Base-by-base conservation (phyloP, 2,113 vertebrate species). In the Xiphophorus maculatus region DNA sequence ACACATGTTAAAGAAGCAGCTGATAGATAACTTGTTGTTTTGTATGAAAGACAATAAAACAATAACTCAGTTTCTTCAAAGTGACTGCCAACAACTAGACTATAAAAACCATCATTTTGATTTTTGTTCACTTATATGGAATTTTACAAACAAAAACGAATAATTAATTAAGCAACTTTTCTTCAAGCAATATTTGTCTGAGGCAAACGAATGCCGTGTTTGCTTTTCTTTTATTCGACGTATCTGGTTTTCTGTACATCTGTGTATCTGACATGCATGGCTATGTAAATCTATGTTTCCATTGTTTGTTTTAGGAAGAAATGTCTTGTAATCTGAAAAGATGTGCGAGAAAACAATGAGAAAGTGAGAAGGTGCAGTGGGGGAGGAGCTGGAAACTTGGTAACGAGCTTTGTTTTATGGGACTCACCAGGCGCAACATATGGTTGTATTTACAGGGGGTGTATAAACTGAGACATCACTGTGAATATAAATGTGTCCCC, bases 361-460 rank as follows among this genome's bases (percentile, higher is more conserved):
- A 62, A 28, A 27, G 72, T 19, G 27, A 17, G 17, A 68, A 71
- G 60, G 17, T 1, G 15, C 14, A 66, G n/a, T 66, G 72, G 4
- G 68, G 29, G n/a, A 17, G 25, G 17, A 63, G 25, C 51, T 71
- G 72, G 5, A 66, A 27, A 77, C 66, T 62, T 86, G 88, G 87
- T 88, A 89, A 91, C 65, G 79, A 89, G 87, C 76, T 85, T n/a
- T 90, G 83, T 90, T 92, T 91, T 91, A 90, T 72, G 64, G 90
- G 87, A 64, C 83, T 84, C 85, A 85, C 87, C 83, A 84, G 69
- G 87, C 19, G 70, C 89, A 92, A 87, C 91, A 93, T 93, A 90
- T 91, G 92, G 91, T 90, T 90, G 91, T 89, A 90, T 93, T 93
- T 92, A 93, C 88, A 83, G 81, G 67, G 68, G 74, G 71, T 80